These are phyloP conservation scores for Dryococelus australis DNA, from an alignment of 2,888 invertebrate species.

Conservation along the genomic window DNA sequence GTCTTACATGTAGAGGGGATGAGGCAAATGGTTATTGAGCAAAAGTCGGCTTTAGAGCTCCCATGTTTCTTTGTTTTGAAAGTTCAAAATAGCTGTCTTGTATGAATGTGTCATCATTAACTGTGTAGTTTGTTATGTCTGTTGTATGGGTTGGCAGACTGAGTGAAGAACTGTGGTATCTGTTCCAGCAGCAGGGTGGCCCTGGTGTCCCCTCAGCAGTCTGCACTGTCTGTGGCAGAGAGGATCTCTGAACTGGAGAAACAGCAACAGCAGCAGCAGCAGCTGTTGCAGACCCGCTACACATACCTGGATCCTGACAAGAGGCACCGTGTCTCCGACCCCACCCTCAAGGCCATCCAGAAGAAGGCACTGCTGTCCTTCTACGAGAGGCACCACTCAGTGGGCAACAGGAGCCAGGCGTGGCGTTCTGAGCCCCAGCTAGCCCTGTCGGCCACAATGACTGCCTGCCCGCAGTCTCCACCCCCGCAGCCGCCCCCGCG, in stretches of 20 bases:
- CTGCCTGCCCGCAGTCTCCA: slow-evolving; percentile 41
- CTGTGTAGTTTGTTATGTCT: background rate
- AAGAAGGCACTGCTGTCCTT: slow-evolving; percentile 83
- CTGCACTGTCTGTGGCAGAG: slow-evolving; percentile 69
- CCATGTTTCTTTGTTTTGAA: too few species aligned
- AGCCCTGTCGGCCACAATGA: slow-evolving; percentile 52
- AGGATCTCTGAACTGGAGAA: slow-evolving; percentile 71
- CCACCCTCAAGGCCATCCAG: slow-evolving; percentile 80
- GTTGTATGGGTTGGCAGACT: background rate
- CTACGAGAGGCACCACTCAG: slow-evolving; percentile 74
- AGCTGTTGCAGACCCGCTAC: slow-evolving; percentile 62
- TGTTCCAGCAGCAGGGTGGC: slow-evolving; percentile 47
- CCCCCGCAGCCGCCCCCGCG: slow-evolving; percentile 49
- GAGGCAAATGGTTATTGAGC: too few species aligned
- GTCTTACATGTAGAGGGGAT: too few species aligned
- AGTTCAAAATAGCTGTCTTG: too few species aligned
- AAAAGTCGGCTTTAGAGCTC: too few species aligned
- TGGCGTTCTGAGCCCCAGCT: slow-evolving; percentile 69
- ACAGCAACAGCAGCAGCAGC: slow-evolving; percentile 57
- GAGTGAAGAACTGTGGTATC: background rate
- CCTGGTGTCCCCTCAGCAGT: slow-evolving; percentile 55
- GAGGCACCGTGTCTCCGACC: slow-evolving; percentile 70
- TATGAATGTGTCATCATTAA: too few species aligned
- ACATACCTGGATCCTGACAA: slow-evolving; percentile 77
- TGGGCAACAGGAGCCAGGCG: slow-evolving; percentile 51